Conservation (phyloP, 1,140 invertebrate genomes). For the Copidosoma floridanum region DNA sequence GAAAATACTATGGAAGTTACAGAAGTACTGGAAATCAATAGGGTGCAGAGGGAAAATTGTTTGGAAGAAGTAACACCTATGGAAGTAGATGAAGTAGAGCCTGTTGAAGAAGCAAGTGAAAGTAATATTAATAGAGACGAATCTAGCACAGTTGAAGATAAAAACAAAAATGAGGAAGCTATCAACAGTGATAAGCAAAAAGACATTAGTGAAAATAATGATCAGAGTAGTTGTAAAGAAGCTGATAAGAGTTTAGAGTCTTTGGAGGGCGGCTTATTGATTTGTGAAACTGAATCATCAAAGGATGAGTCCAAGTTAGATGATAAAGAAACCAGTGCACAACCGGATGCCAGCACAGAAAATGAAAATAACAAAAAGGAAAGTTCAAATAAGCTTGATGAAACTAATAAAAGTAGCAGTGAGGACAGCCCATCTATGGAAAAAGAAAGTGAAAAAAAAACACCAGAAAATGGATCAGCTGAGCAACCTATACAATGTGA, state of each 20-base stretch:
- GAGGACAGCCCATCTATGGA: neutral
- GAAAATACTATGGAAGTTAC: slow-evolving; percentile 6
- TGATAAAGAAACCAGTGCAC: no score
- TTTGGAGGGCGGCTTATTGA: no score
- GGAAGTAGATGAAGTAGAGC: slow-evolving; percentile 4
- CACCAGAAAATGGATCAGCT: neutral
- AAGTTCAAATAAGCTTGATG: neutral
- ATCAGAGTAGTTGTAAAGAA: neutral
- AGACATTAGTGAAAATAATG: neutral
- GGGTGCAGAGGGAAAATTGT: no score
- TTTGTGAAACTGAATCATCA: no score
- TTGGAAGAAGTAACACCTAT: slow-evolving; percentile 1
- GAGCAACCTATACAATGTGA: neutral
- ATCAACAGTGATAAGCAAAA: neutral
- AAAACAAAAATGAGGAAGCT: neutral
- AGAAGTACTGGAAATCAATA: neutral
- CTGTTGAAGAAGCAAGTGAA: neutral
- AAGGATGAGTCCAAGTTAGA: no score
- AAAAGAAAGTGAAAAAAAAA: neutral
- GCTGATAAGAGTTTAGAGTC: no score
- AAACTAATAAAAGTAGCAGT: neutral
- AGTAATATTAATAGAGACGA: neutral
- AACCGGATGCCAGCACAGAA: neutral
- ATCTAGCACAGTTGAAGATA: neutral
- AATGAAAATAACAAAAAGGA: neutral